A percentile compares a stretch with the other conserved stretches of the same genome.
phyloP scores from a whole-genome alignment of 2,113 vertebrate genomes.

The Condylura cristata region DNA sequence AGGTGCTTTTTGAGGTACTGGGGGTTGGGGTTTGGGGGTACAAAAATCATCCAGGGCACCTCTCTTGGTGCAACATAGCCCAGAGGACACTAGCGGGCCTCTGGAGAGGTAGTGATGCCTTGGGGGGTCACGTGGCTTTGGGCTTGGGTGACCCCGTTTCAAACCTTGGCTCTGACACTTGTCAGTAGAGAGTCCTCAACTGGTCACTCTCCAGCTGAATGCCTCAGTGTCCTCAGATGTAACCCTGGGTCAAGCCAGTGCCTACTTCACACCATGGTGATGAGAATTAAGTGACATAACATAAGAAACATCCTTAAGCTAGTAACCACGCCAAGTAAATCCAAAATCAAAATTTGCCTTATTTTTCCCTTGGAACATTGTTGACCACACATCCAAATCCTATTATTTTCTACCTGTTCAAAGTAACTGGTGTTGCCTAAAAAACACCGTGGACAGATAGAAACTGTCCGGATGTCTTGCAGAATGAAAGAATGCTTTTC shows the following conservation, averaged over 20 bases:
- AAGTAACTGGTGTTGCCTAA: not conserved
- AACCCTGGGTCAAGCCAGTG: not conserved
- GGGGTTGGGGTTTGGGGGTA: not conserved
- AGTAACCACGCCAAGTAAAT: not conserved
- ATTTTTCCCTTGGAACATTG: not conserved
- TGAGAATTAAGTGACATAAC: not conserved
- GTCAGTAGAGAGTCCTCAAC: not conserved
- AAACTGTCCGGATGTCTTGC: not conserved
- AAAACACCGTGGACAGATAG: not conserved
- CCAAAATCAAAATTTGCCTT: not conserved
- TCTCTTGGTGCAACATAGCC: accelerated
- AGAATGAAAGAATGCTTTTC: not conserved
- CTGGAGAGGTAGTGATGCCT: not conserved
- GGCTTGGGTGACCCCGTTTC: not conserved
- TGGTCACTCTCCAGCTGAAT: accelerated
- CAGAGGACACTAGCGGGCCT: too few relatives aligned
- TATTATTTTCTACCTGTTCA: not conserved
- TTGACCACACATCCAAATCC: not conserved
- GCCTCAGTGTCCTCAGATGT: not conserved
- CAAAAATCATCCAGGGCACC: not conserved
- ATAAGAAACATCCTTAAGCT: not conserved
- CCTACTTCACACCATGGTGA: accelerated
- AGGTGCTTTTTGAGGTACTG: not conserved
- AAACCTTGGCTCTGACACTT: not conserved
- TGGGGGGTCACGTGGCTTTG: accelerated